Evolutionary conservation across 2,113 vertebrate species (phyloP), one percentile per base, ranked within the genome.

Genomic region (Diphyllodes magnificus): DNA sequence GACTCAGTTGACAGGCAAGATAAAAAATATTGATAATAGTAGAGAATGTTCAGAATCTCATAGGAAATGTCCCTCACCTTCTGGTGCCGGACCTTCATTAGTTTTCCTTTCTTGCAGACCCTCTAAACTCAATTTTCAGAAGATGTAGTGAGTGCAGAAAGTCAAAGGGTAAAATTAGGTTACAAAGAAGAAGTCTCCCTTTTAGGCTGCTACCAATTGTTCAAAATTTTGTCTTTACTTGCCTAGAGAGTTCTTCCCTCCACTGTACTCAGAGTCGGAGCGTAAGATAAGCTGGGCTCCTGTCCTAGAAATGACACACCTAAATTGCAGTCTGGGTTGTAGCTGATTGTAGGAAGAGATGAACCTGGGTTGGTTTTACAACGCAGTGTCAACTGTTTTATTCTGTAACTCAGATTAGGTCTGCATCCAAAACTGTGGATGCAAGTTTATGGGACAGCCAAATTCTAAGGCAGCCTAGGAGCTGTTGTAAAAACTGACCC

Each of bases 11-110:
- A 95, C 93, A 96, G 87, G 78, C 42, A 91, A 92, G 89, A 93
- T 92, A 95, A 96, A 97, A 97, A 93, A 96, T 95, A 95, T 83
- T 83, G 86, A 90, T 96, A 97, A 93, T 90, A 92, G 72, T 9
- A 76, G 73, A 91, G 40, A 70, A 89, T 85, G 78, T 40, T 91
- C 65, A 72, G 45, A 75, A 82, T 49, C 89, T 85, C 77, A 39
- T 30, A 70, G 86, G 73, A 92, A 92, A 89, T 33, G 81, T 72
- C n/a, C 68, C 65, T 95, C 61, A 82, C 86, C 73, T 95, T 84
- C 65, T 87, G 23, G 13, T 85, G 45, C 73, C 72, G 84, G 44
- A 57, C 25, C 51, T 89, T 89, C 81, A 82, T 95, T 85, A 89
- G 50, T 94, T 93, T 95, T 87, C 54, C 37, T 85, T 90, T 72